Evolutionary conservation across 1,140 invertebrate species (phyloP).

Genomic region (Calycopis cecrops): DNA sequence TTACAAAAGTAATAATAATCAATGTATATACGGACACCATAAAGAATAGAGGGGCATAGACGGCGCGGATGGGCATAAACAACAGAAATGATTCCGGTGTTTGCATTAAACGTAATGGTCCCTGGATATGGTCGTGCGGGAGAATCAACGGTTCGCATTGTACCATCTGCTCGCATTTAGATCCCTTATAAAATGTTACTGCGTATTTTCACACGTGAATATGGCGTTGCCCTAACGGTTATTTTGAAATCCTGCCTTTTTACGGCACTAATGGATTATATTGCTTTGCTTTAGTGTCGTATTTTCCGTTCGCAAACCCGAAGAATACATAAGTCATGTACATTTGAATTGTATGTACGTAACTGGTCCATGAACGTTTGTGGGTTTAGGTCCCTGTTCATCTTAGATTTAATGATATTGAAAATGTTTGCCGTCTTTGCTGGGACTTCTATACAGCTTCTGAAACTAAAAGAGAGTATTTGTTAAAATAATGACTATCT

Average conservation of each 20-base stretch:
- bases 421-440: too few relatives aligned
- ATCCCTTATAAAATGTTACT: conserved; percentile 72
- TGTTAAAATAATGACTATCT: too few relatives aligned
- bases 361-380: too few relatives aligned
- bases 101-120: conserved; percentile 46
- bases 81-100: conserved; percentile 34
- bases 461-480: too few relatives aligned
- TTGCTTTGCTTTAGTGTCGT: conserved; percentile 50
- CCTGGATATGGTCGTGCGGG: conserved; percentile 58
- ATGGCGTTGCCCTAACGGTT: conserved; percentile 47
- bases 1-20: too few relatives aligned
- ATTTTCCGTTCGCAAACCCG: conserved; percentile 41
- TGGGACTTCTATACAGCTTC: too few relatives aligned
- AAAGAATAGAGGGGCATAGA: too few relatives aligned
- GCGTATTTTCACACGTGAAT: conserved; percentile 63
- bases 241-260: conserved; percentile 60
- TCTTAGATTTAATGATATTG: too few relatives aligned
- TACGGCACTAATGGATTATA: conserved; percentile 65
- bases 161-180: conserved; percentile 68
- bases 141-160: conserved; percentile 57
- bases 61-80: conserved; percentile 14
- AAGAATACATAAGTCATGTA: not conserved
- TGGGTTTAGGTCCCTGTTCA: too few relatives aligned
- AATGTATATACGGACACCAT: too few relatives aligned
- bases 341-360: too few relatives aligned